These are phyloP conservation scores for Hippolais icterina DNA, from an alignment of 2,113 vertebrate species.

Conservation along the genomic window DNA sequence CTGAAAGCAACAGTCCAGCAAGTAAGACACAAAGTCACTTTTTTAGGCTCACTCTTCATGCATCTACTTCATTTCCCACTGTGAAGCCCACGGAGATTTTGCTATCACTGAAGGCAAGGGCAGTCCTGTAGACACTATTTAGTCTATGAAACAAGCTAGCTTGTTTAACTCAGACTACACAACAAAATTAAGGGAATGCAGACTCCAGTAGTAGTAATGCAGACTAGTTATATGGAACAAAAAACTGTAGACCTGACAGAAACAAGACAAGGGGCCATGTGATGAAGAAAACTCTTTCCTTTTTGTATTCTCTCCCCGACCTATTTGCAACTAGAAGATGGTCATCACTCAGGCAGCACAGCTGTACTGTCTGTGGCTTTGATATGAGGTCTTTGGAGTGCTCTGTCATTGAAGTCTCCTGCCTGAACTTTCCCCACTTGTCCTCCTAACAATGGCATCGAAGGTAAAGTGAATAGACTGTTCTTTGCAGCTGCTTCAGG, in stretches of 20 bases:
- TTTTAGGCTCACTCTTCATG: background rate
- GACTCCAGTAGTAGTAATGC: background rate
- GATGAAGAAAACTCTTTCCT: background rate
- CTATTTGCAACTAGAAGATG: background rate
- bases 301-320: background rate
- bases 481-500: background rate
- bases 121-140: background rate
- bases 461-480: background rate
- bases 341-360: background rate
- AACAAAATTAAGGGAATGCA: background rate
- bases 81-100: background rate
- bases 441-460: background rate
- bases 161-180: background rate
- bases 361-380: background rate
- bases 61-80: background rate
- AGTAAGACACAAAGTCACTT: background rate
- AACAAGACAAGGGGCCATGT: background rate
- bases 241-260: background rate
- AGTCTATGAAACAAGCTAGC: background rate
- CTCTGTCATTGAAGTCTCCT: background rate
- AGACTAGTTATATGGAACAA: background rate
- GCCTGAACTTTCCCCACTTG: background rate
- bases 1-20: background rate
- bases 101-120: background rate
- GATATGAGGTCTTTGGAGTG: background rate